These are phyloP conservation scores for Junco hyemalis DNA, from an alignment of 2,113 vertebrate species.

Conservation along the genomic window DNA sequence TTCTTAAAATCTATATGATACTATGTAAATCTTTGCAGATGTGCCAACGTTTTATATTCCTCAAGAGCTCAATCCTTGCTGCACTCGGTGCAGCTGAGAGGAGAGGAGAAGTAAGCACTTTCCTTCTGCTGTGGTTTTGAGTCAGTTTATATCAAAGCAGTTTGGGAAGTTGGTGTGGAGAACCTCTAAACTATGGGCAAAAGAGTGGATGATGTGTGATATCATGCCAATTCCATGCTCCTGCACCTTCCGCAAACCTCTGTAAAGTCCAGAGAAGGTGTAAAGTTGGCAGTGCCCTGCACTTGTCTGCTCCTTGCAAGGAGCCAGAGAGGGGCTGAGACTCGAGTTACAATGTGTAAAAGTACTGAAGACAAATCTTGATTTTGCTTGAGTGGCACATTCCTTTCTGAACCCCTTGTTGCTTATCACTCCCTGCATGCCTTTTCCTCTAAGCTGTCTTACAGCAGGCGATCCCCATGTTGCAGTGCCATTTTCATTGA, in stretches of 20 bases:
- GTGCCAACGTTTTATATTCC: background rate
- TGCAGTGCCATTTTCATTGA: background rate
- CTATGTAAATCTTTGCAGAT: background rate
- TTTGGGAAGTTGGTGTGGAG: background rate
- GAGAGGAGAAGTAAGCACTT: background rate
- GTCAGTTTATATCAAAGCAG: background rate
- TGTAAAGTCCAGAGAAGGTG: background rate
- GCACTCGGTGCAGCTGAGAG: background rate
- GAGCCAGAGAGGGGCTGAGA: background rate
- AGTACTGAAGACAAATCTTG: background rate
- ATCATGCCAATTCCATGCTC: background rate
- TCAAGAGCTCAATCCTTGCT: background rate
- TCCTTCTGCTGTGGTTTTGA: background rate
- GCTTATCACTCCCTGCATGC: background rate
- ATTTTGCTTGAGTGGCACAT: background rate
- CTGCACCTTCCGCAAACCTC: background rate
- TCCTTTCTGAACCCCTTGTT: background rate
- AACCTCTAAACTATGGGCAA: background rate
- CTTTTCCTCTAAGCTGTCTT: background rate
- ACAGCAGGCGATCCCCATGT: background rate
- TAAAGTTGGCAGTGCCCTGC: accelerated
- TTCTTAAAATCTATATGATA: background rate
- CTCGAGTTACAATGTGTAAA: background rate
- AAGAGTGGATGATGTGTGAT: background rate
- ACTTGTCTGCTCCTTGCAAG: background rate